These are phyloP conservation scores for Leucopsar rothschildi DNA, from an alignment of 2,113 vertebrate genomes.

Conservation along the genomic window DNA sequence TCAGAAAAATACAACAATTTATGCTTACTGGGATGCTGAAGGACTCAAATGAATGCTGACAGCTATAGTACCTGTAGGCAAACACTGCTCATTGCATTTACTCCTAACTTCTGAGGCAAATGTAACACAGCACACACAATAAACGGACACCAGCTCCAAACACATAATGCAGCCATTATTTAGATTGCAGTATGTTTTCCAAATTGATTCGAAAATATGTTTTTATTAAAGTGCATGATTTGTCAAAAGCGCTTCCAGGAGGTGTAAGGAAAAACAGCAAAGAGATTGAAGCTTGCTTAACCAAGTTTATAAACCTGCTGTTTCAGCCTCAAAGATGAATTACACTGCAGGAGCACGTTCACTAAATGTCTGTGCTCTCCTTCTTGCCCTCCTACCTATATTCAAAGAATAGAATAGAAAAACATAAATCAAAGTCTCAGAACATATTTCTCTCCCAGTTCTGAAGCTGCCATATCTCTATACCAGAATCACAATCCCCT, in stretches of 20 bases:
- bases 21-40: not conserved
- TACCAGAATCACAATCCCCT: not conserved
- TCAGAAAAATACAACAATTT: not conserved
- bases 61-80: not conserved
- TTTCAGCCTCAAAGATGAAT: slow-evolving; percentile 57
- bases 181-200: not conserved
- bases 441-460: slow-evolving; percentile 36
- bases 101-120: not conserved
- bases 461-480: slow-evolving; percentile 6
- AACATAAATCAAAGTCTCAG: slow-evolving; percentile 62
- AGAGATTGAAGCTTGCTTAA: slow-evolving; percentile 23
- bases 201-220: not conserved
- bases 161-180: not conserved
- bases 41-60: not conserved
- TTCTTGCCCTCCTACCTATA: slow-evolving; percentile 45
- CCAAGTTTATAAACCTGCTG: slow-evolving; percentile 37
- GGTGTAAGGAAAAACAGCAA: not conserved
- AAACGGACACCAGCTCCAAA: not conserved
- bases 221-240: not conserved
- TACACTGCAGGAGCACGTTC: slow-evolving; percentile 31
- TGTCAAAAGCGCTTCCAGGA: not conserved
- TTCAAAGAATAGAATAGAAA: slow-evolving; percentile 56
- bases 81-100: not conserved
- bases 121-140: not conserved
- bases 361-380: slow-evolving; percentile 39